Evolutionary conservation across 2,797 vertebrate genomes (phyloP), one percentile per base, ranked within the genome.

Genomic region (Furcifer pardalis): DNA sequence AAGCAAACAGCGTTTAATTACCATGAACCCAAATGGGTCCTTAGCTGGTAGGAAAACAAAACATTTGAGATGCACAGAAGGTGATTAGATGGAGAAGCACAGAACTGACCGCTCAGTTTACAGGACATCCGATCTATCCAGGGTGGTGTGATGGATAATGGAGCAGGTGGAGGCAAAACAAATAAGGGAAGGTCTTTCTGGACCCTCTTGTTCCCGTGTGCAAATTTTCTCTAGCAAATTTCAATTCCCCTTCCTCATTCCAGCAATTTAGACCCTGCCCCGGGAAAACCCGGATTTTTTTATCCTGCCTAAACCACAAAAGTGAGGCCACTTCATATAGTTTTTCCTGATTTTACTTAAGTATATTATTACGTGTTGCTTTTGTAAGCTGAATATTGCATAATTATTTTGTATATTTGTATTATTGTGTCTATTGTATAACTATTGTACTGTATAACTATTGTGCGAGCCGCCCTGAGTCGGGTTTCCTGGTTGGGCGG

Each of bases 21-120:
- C 69, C 32, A 32, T 27, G 35, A 85, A 68, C 35, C 77, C 3
- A 5, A 44, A 44, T 42, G 8, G 77, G 40, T 72, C 59, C 78
- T 75, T 35, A 60, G 46, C 62, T 32, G 66, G 71, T 23, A 66
- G 60, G 44, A 59, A 68, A 80, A 46, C 2, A 8, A 17, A 13
- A 44, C 77, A 73, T 84, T 80, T 42, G 35, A 73, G 49, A 80
- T 52, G 77, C 71, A 59, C 19, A 42, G 21, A 56, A 69, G 77
- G n/a, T 40, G 77, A 35, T 44, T 63, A 85, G 59, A 12, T 46
- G 9, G 52, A 62, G 56, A 62, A 59, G 5, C 10, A 1, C 17
- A 35, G 0, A 30, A 10, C 13, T 1, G 23, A 8, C 5, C 2
- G 32, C 32, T 85, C 77, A 1, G 3, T 44, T 85, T 85, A 66